Base-by-base conservation (phyloP, 2,797 vertebrate genomes). In the Mastacembelus armatus region DNA sequence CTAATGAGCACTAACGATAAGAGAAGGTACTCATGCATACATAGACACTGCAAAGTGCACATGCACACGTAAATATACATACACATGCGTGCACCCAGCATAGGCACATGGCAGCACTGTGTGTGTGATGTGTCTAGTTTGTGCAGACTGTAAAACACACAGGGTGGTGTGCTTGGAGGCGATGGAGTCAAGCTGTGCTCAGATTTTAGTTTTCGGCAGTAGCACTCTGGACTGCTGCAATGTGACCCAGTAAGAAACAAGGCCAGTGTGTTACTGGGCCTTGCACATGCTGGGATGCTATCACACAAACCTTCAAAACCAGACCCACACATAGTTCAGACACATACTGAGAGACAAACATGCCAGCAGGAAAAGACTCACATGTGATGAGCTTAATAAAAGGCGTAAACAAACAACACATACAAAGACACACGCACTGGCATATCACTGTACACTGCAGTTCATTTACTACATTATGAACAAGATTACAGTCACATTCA, bases 221-320 rank as follows among this genome's bases (percentile, higher is more conserved):
- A 30, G 52, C 63, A 62, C 59, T 77, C 58, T 64, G 62, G 57
- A 70, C 77, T 57, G 69, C 80, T 78, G 75, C 71, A 77, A 80
- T 45, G 72, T 89, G 89, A 89, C 89, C 87, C 74, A 89, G 72
- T 89, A 84, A 85, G 74, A 85, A 91, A 90, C 80, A 51, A 85
- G 87, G 89, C 78, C 85, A 90, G 76, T 89, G 85, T 90, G 87
- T 86, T 82, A 86, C 55, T 72, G 66, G 67, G 87, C 80, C 85
- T 80, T 50, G 39, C 67, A 67, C 80, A 55, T 14, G 36, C 61
- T 54, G 47, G 10, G 77, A 66, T 45, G 55, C 78, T 10, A 38
- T 64, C 74, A 21, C 57, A 75, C 71, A 75, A 71, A 54, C 60
- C 22, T 56, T 18, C 51, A 60, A 21, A 69, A 40, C 45, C 12